Conservation (phyloP, 2,888 invertebrate genomes). For the Alentia gelatinosa region DNA sequence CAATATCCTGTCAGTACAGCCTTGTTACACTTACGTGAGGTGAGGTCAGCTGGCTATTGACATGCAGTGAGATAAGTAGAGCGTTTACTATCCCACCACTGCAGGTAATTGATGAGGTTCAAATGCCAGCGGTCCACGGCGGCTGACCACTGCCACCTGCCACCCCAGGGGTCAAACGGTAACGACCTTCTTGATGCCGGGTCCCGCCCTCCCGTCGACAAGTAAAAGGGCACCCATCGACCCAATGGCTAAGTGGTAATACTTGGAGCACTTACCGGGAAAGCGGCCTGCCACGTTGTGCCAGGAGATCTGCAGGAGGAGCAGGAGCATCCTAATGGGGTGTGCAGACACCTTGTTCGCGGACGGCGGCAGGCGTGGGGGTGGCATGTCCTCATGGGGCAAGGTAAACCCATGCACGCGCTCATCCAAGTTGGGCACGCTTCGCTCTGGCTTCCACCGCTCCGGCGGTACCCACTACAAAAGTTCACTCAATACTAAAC, state of each 20-base stretch:
- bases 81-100: constrained; percentile 20
- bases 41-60: neutral
- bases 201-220: neutral
- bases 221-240: neutral
- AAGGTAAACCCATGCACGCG: constrained; percentile 21
- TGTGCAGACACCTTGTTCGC: neutral
- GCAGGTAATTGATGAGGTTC: constrained; percentile 3
- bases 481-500: neutral
- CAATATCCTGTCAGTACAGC: neutral
- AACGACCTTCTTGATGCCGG: neutral
- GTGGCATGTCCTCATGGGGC: constrained; percentile 37
- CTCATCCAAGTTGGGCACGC: neutral
- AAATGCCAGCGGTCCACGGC: constrained; percentile 1
- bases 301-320: neutral
- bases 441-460: neutral
- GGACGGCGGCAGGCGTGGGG: neutral
- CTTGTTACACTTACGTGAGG: neutral
- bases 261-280: constrained; percentile 5
- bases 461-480: neutral
- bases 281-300: neutral
- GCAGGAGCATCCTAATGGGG: neutral
- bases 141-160: constrained; percentile 7
- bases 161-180: neutral
- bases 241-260: neutral
- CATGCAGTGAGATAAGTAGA: neutral